Base-by-base conservation (phyloP, 1,140 invertebrate species). In the Delia radicum region DNA sequence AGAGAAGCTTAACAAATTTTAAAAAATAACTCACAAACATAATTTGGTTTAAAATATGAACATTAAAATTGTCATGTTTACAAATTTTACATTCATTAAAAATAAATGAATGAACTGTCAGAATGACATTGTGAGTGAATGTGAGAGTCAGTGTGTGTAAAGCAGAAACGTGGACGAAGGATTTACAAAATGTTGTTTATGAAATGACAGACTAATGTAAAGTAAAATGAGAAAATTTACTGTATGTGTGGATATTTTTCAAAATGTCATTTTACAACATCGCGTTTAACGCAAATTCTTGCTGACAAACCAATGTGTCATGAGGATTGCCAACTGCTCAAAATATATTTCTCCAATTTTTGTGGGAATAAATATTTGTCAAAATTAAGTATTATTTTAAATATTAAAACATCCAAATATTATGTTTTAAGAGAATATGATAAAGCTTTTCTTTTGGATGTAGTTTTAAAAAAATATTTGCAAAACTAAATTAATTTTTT, bases 191-290 rank as follows among this genome's bases (percentile, higher is more conserved):
- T 21, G n/a, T 65, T 27, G 62, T 65, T 65, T 29, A 65, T 65
- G 27, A 65, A 65, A 65, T 65, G 62, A 65, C 62, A 65, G 62
- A 65, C 15, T 29, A 65, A 65, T 65, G 62, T 28, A 29, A 65
- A 65, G 62, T 28, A 29, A 65, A 65, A 65, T 65, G 62, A 65
- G 62, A 65, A 65, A 65, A 5, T 42, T 13, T 42, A 3, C n/a
- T 42, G 0, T 65, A 65, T 65, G 12, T 42, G 37, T 42, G 37
- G 12, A 42, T 42, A 42, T 65, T 29, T 65, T 65, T 65, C 27
- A 29, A 65, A 28, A 65, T 65, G 62, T 65, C 62, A 65, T 29
- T 65, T 65, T 65, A 2, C 12, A 63, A 27, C 21, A 63, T 65
- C 29, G 13, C 26, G 62, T 65, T 24, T 27, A 65, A 65, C 8